Conservation (phyloP, 2,888 invertebrate genomes). For the Galerucella pusilla region DNA sequence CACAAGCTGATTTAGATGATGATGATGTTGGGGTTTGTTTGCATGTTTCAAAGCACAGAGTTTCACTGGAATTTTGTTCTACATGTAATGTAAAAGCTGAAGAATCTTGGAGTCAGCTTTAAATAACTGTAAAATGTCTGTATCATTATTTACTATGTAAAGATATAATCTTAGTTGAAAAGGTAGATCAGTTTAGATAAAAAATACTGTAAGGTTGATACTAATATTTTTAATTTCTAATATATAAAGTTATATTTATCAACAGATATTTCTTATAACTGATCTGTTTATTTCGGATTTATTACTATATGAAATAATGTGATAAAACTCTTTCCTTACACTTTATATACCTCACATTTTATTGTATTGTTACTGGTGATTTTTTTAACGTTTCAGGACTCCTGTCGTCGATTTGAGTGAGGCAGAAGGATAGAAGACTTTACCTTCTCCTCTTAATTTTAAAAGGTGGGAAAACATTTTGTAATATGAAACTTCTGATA, state of each 20-base stretch:
- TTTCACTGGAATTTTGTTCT: conserved; percentile 71
- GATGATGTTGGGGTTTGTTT: conserved; percentile 68
- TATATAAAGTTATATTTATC: not conserved
- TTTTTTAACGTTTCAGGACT: conserved; percentile 31
- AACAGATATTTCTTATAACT: not conserved
- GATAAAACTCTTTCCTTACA: conserved; percentile 32
- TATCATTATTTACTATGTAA: conserved; percentile 46
- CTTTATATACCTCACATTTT: conserved; percentile 18
- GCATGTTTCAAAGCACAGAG: conserved; percentile 68
- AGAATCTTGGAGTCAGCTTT: conserved; percentile 51
- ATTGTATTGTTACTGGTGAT: conserved; percentile 25
- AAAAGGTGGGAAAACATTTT: conserved; percentile 27
- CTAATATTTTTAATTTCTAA: not conserved
- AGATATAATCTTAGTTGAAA: conserved; percentile 1
- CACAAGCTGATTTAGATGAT: conserved; percentile 48
- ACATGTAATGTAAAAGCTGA: conserved; percentile 68
- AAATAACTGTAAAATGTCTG: conserved; percentile 57
- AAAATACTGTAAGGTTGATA: not conserved
- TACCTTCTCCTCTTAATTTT: conserved; percentile 21
- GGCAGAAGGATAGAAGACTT: conserved; percentile 25
- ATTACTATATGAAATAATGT: conserved; percentile 5
- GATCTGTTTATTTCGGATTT: conserved; percentile 15
- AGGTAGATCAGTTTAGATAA: conserved; percentile 10
- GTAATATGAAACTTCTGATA: conserved; percentile 11
- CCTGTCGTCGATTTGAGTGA: conserved; percentile 7